Evolutionary conservation across 2,888 invertebrate genomes (phyloP), one percentile per base, ranked within the genome.

Genomic region (Pecten maximus): DNA sequence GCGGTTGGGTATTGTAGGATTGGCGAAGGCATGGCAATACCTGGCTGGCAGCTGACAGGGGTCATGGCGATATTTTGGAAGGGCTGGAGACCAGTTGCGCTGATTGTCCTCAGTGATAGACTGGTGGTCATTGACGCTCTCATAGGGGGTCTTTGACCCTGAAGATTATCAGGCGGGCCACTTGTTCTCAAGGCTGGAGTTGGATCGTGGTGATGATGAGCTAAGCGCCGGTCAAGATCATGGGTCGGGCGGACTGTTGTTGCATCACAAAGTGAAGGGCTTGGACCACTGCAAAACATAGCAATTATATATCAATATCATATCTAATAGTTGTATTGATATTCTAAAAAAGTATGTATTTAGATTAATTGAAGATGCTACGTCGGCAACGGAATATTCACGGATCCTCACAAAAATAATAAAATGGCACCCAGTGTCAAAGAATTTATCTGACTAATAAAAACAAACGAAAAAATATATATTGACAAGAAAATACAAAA

Each of bases 1-100:
- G 93, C 90, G 4, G 93, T 92, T 2, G 95, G 94, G 89, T 95
- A 95, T 39, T 94, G 95, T 23, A 95, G 50, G 39, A 95, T 89
- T 23, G 95, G 93, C 8, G 94, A 91, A 74, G 94, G 93, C 40
- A 95, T 88, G 40, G 93, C 92, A 6, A 93, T 90, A 3, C 92
- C 88, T 10, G 94, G 92, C 6, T 92, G 90, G 28, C 92, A 92
- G 1, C 93, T 92, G 12, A 94, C 88, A 0, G 94, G 93, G 0
- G 91, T 90, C 40, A 93, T 89, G 0, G 93, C 88, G 16, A 94
- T 88, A n/a, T 89, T 89, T 4, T 94, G 92, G 90, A 94, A 91
- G 16, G 93, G 92, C 48, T 93, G 93, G 50, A 92, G 91, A 19
- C 92, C 92, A 16, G 92, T 90, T 35, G 91, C 54, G 28, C 89